Evolutionary conservation across 1,140 invertebrate species (phyloP), one percentile per base, ranked within the genome.

Genomic region (Hylaeus volcanicus): DNA sequence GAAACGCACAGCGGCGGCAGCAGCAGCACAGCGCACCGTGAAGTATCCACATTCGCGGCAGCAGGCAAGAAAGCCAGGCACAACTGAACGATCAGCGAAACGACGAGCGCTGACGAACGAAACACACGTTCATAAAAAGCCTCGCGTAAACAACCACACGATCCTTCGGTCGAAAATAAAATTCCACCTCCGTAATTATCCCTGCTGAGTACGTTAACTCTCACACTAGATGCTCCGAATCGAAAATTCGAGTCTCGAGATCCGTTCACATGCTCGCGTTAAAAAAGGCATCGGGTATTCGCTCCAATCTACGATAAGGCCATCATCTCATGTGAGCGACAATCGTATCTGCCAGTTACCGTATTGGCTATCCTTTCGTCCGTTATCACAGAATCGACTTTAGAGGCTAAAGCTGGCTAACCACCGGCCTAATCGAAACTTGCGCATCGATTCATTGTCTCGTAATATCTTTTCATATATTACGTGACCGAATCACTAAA

Each of bases 251-350:
- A 85, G 70, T 79, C 69, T 72, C 83, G 84, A 81, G 84, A 77
- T 86, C 74, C 81, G 86, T 84, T 87, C 84, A 81, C 81, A 87
- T 83, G 78, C 83, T 86, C 66, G 84, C 66, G 86, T 86, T 75
- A 81, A 83, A 83, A 81, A 81, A 86, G 81, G 74, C 81, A 83
- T 87, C 80, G 48, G 15, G 73, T 66, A 80, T 72, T 83, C 60
- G 68, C 72, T 74, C 68, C 58, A 26, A 53, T 74, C 37, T 58
- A 48, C 12, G 11, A 15, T 48, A 66, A 81, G 9, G 74, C 41
- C 14, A 60, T 14, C 1, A 76, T 73, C 41, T n/a, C 80, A 84
- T 69, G 71, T 63, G 6, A 15, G 12, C 51, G 15, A 71, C 39
- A 39, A 14, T 61, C 12, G 5, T 12, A 45, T n/a, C 3, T 45